Base-by-base conservation (phyloP, 1,140 invertebrate species). In the Chlorops oryzae region DNA sequence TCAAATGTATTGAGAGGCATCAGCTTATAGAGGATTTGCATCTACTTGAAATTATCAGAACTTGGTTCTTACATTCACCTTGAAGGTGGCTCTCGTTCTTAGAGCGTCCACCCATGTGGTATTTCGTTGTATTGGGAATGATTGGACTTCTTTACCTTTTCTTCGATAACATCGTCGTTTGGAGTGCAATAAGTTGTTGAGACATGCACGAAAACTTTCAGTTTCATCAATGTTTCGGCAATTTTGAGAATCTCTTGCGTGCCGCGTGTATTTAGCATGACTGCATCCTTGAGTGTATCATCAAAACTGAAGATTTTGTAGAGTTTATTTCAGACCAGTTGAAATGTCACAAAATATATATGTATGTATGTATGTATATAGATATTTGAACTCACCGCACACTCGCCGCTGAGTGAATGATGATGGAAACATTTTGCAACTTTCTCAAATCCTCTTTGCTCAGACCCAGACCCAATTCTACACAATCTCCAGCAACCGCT, bases 321-420 rank as follows among this genome's bases (percentile, higher is more conserved):
- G 7, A 32, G 7, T 32, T n/a, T 32, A 37, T 17, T 15, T 13
- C 13, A 7, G 15, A 41, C 2, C 15, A 41, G 18, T 25, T 6
- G n/a, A 24, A 13, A 20, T 20, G 5, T 13, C 20, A 21, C 15
- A 3, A 13, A 13, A 17, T 40, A 40, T 21, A 6, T 40, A 17
- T 18, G 22, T 40, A 40, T 5, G 20, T 18, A 37, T 18, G 5
- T 12, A 37, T 37, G 18, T 12, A 37, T 13, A 18, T 37, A 37
- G n/a, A 37, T 37, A 12, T 37, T 15, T 37, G 28, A 32, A 9
- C 37, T n/a, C 49, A 69, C 62, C 68, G 57, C n/a, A 98, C 86
- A 49, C 89, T 96, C 1, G 96, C 95, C 1, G 95, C 96, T 1
- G 86, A 86, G 64, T 98, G 93, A 70, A 94, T 96, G 5, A 98